phyloP scores from a whole-genome alignment of 1,140 invertebrate genomes.

The Heliconius melpomene region DNA sequence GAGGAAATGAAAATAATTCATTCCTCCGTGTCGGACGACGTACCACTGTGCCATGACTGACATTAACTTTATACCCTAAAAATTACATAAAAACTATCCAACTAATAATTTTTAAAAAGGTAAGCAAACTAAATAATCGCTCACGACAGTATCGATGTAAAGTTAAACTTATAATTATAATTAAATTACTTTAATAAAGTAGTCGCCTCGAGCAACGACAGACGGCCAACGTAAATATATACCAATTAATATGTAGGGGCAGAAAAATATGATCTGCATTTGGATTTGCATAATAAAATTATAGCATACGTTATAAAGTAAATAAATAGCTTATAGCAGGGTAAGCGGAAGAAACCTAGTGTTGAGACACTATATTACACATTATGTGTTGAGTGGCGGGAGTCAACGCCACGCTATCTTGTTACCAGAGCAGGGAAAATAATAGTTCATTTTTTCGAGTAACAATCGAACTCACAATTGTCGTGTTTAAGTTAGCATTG shows the following conservation, averaged over 20 bases:
- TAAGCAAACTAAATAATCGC: not conserved
- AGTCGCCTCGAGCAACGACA: constrained; percentile 32
- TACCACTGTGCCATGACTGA: not conserved
- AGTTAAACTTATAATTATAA: constrained; percentile 43
- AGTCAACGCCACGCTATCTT: too few relatives aligned
- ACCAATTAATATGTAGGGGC: constrained; percentile 63
- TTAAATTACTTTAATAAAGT: constrained; percentile 41
- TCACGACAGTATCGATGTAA: constrained; percentile 23
- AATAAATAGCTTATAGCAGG: not conserved
- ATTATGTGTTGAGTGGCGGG: too few relatives aligned
- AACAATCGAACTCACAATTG: too few relatives aligned
- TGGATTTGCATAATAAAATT: constrained; percentile 5
- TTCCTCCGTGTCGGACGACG: too few relatives aligned
- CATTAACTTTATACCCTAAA: too few relatives aligned
- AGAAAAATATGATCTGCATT: constrained; percentile 24
- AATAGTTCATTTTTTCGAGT: too few relatives aligned
- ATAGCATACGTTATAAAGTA: not conserved
- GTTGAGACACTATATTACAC: not conserved
- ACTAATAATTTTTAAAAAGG: not conserved
- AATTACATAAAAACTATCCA: too few relatives aligned
- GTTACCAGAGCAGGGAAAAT: too few relatives aligned
- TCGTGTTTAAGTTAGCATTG: too few relatives aligned
- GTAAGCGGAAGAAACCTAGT: not conserved
- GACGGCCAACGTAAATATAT: constrained; percentile 57
- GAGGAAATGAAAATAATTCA: not conserved